Percentiles rank a stretch among this genome's conserved stretches.
These are phyloP conservation scores for cat (Felis catus) DNA, from an alignment of 2,113 vertebrate genomes.

Conservation along the genomic window DNA sequence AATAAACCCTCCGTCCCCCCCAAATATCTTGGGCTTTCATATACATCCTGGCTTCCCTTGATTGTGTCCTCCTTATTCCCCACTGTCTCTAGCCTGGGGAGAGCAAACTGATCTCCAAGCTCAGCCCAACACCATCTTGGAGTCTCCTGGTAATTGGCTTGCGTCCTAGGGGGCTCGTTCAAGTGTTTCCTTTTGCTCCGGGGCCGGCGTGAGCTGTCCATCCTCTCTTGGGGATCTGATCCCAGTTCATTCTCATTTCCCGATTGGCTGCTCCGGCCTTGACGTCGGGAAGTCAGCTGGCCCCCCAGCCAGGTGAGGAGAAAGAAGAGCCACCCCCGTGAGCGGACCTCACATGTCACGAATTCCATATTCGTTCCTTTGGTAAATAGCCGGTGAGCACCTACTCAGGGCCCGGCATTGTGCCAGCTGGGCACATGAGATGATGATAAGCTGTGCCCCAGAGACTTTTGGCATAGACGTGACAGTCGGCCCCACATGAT, in stretches of 20 bases:
- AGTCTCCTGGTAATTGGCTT: background rate
- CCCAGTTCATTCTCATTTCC: background rate
- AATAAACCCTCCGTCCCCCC: background rate
- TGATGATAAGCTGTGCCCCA: background rate
- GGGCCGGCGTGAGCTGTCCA: accelerated
- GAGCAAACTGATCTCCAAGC: background rate
- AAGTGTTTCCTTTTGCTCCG: background rate
- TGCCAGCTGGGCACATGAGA: background rate
- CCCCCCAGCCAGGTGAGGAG: background rate
- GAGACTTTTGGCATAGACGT: background rate
- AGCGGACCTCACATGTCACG: background rate
- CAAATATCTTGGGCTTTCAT: background rate
- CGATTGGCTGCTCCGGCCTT: background rate
- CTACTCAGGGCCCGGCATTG: background rate
- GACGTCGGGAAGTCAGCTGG: background rate
- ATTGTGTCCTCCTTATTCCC: background rate
- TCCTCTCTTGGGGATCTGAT: background rate
- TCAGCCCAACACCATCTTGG: background rate
- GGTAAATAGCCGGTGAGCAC: background rate
- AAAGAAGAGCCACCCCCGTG: background rate
- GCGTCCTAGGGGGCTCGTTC: background rate
- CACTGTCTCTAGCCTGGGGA: background rate
- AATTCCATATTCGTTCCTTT: background rate
- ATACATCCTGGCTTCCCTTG: background rate
- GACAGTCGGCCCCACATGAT: background rate